Percentiles rank a stretch among this genome's conserved stretches.
phyloP scores from a whole-genome alignment of 2,797 vertebrate species.

The Clarias platycephalus region DNA sequence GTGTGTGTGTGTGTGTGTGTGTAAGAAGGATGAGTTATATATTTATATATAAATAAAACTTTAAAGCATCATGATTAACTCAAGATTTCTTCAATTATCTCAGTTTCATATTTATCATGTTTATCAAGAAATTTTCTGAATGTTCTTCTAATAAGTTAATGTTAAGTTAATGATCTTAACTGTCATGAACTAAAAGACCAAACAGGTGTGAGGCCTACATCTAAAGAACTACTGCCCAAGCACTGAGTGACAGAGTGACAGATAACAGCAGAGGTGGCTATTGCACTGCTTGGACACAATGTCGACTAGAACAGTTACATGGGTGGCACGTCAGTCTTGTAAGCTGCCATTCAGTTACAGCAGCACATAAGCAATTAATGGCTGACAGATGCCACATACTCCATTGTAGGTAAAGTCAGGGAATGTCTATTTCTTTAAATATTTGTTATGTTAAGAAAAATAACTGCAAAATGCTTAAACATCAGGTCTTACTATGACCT shows the following conservation, averaged over 20 bases:
- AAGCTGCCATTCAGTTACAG: conserved; percentile 58
- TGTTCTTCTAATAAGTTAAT: neutral
- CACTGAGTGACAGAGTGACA: conserved; percentile 57
- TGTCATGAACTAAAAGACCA: conserved; percentile 15
- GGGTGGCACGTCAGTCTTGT: conserved; percentile 64
- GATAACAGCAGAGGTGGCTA: conserved; percentile 50
- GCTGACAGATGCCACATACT: conserved; percentile 59
- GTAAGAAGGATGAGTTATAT: no score
- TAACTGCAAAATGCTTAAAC: neutral
- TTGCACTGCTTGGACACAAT: conserved; percentile 58
- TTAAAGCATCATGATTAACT: neutral
- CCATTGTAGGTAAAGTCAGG: conserved; percentile 60
- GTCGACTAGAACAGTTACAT: conserved; percentile 53
- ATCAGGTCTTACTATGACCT: neutral
- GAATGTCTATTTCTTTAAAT: conserved; percentile 8
- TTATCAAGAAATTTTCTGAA: neutral
- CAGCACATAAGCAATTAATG: conserved; percentile 39
- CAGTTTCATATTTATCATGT: conserved; percentile 1
- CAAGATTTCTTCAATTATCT: no score
- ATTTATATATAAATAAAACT: neutral
- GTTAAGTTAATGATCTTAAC: conserved; percentile 22
- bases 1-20: no score
- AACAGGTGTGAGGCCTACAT: conserved; percentile 4
- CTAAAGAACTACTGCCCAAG: conserved; percentile 9
- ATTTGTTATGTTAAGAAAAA: conserved; percentile 6